A percentile compares a stretch with the other conserved stretches of the same genome.
Evolutionary conservation across 2,797 vertebrate genomes (phyloP).

Genomic region (Pempheris klunzingeri): DNA sequence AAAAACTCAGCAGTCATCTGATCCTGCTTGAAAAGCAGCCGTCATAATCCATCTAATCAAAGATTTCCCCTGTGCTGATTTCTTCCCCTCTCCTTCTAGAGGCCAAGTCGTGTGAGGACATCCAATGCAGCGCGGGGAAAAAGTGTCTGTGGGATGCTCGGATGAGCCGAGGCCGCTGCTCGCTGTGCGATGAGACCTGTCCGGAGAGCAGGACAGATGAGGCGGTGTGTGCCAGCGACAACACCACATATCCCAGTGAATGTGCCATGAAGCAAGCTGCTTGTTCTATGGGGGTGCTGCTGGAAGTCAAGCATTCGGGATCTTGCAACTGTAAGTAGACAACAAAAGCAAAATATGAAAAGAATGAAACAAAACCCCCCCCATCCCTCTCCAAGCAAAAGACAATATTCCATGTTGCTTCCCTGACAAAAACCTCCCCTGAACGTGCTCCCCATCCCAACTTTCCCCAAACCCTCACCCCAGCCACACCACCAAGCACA

Average conservation of each 20-base stretch:
- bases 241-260: constrained; percentile 96
- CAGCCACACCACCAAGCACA: constrained; percentile 76
- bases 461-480: constrained; percentile 61
- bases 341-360: constrained; percentile 74
- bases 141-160: constrained; percentile 97
- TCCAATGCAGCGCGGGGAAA: constrained; percentile 93
- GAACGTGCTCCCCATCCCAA: constrained; percentile 53
- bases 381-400: constrained; percentile 71
- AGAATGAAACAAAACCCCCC: constrained; percentile 62
- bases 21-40: constrained; percentile 53
- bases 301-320: constrained; percentile 98
- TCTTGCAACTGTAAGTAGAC: constrained; percentile 99
- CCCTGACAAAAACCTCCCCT: constrained; percentile 67
- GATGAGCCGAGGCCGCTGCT: constrained; percentile 94
- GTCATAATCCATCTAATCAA: constrained; percentile 57
- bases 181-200: constrained; percentile 92
- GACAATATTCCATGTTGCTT: constrained; percentile 88
- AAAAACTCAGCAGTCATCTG: constrained; percentile 33
- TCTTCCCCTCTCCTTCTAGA: constrained; percentile 83
- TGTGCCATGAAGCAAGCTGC: constrained; percentile 98
- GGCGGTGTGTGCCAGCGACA: constrained; percentile 97
- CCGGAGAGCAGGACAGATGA: constrained; percentile 93
- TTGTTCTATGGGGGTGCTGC: constrained; percentile 93
- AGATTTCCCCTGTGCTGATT: constrained; percentile 52
- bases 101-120: constrained; percentile 98